phyloP scores from a whole-genome alignment of 2,888 invertebrate species.

The Polylopha cassiicola region DNA sequence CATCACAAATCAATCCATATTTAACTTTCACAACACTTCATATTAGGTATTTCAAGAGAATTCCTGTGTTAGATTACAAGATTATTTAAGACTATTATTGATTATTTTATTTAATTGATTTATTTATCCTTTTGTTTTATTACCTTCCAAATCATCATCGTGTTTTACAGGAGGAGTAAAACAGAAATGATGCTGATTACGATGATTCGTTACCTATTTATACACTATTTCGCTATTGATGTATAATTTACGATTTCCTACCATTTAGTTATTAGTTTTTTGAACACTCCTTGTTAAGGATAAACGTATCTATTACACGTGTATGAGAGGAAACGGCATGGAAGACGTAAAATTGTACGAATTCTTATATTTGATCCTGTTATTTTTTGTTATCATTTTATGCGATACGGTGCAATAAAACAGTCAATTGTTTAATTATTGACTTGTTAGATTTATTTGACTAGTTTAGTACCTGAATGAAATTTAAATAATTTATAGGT shows the following conservation, averaged over 20 bases:
- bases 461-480: too few species aligned
- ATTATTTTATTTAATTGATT: not conserved
- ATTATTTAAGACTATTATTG: not conserved
- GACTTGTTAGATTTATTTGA: too few species aligned
- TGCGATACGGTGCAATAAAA: too few species aligned
- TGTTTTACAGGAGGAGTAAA: conserved; percentile 31
- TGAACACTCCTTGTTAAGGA: conserved; percentile 7
- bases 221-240: conserved; percentile 42
- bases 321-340: conserved; percentile 2
- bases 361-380: conserved; percentile 5
- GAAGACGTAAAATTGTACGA: not conserved
- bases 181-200: conserved; percentile 15
- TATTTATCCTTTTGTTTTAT: conserved; percentile 16
- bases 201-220: conserved; percentile 37
- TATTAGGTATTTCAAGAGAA: too few species aligned
- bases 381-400: conserved; percentile 8
- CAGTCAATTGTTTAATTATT: too few species aligned
- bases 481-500: too few species aligned
- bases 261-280: conserved; percentile 27
- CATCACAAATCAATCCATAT: not conserved
- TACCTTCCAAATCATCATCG: conserved; percentile 63
- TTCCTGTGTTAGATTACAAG: too few species aligned
- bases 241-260: conserved; percentile 42
- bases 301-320: conserved; percentile 14
- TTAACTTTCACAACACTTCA: not conserved